Evolutionary conservation across 2,888 invertebrate genomes (phyloP).

Genomic region (Hetaerina titia): DNA sequence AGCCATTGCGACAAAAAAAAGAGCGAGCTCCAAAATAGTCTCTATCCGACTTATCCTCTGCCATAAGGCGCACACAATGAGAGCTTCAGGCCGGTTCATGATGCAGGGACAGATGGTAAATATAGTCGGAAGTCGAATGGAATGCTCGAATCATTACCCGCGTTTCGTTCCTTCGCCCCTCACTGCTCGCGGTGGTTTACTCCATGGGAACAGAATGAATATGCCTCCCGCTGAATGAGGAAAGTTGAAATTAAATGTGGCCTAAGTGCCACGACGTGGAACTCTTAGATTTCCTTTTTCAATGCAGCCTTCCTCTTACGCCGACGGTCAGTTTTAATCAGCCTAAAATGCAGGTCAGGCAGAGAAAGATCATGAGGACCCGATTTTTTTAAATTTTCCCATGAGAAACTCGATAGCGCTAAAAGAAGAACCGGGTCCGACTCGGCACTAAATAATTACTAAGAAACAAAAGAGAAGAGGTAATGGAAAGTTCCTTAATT

Average conservation of each 20-base stretch:
- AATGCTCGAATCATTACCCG: background rate
- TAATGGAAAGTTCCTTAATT: no score
- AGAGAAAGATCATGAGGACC: background rate
- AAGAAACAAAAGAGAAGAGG: no score
- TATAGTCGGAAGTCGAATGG: background rate
- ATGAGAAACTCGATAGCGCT: no score
- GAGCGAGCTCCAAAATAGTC: background rate
- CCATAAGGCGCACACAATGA: background rate
- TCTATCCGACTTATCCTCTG: background rate
- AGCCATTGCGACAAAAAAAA: no score
- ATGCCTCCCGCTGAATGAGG: background rate
- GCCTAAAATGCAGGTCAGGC: no score
- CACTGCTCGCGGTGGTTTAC: background rate
- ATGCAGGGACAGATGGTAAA: background rate
- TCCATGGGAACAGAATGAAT: background rate
- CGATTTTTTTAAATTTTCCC: no score
- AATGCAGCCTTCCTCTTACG: background rate
- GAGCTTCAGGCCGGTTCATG: background rate
- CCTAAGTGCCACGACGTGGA: background rate
- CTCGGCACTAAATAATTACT: no score
- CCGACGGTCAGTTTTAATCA: no score
- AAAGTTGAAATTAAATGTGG: slow-evolving; percentile 48
- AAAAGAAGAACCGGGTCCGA: no score
- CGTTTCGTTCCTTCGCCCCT: background rate
- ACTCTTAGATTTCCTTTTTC: background rate